Percentiles rank a stretch among this genome's conserved stretches.
phyloP scores from a whole-genome alignment of 2,888 invertebrate genomes.

The Caenorhabditis sp. region DNA sequence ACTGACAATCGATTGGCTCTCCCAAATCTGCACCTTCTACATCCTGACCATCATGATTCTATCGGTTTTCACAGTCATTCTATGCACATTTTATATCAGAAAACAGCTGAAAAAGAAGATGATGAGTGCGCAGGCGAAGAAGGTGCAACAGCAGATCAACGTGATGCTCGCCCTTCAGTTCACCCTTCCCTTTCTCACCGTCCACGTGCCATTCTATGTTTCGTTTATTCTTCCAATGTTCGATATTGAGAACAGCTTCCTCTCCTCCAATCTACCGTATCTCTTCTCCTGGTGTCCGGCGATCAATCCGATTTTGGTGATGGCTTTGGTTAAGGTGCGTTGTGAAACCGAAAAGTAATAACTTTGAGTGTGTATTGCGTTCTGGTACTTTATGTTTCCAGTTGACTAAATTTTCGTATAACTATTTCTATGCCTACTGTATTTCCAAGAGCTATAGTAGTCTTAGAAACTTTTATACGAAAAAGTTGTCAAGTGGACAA shows the following conservation, averaged over 20 bases:
- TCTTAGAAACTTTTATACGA: too few species aligned
- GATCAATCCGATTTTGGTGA: constrained; percentile 55
- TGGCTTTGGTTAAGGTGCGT: constrained; percentile 43
- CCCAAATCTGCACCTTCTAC: constrained; percentile 26
- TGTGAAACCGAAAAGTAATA: not conserved
- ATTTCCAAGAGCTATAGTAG: too few species aligned
- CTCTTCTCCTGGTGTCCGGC: constrained; percentile 57
- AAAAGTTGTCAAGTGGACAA: too few species aligned
- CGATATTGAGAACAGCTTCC: constrained; percentile 26
- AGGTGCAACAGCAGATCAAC: constrained; percentile 39
- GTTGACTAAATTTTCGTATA: too few species aligned
- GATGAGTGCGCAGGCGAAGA: constrained; percentile 37
- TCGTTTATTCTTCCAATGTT: constrained; percentile 45
- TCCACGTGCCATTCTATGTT: constrained; percentile 50
- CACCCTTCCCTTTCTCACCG: constrained; percentile 31
- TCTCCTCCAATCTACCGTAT: constrained; percentile 38
- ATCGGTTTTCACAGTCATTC: constrained; percentile 32
- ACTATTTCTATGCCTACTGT: too few species aligned
- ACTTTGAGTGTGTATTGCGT: not conserved
- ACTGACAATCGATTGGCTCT: not conserved
- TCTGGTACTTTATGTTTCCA: too few species aligned
- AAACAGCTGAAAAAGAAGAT: constrained; percentile 29
- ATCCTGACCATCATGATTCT: constrained; percentile 31
- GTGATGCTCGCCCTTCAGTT: constrained; percentile 44
- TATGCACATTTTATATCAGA: constrained; percentile 21